A percentile compares a stretch with the other conserved stretches of the same genome.
phyloP scores from a whole-genome alignment of 2,888 invertebrate species.

The Dichetophora obliterata region DNA sequence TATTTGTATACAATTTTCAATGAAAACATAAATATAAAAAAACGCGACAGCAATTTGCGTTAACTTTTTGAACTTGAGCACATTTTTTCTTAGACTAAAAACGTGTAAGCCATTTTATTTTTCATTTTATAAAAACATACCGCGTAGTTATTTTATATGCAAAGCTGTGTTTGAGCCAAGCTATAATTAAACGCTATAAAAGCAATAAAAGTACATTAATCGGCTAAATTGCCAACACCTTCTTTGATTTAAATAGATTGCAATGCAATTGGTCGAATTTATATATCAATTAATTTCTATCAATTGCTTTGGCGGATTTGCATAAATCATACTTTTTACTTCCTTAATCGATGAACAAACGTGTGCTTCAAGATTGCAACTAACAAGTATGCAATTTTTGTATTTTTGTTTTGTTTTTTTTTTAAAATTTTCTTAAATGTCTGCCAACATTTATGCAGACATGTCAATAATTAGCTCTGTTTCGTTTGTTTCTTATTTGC shows the following conservation, averaged over 20 bases:
- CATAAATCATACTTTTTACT: not conserved
- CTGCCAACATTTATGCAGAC: slow-evolving; percentile 3
- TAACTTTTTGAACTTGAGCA: too few species aligned
- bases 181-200: not conserved
- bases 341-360: not conserved
- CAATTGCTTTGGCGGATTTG: slow-evolving; percentile 10
- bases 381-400: not conserved
- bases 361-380: not conserved
- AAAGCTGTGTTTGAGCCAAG: too few species aligned
- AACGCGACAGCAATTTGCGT: too few species aligned
- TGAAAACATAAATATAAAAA: too few species aligned
- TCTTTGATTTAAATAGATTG: not conserved
- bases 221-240: slow-evolving; percentile 8
- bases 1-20: too few species aligned
- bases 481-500: not conserved
- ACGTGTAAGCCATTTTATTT: too few species aligned
- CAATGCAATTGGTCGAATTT: slow-evolving; percentile 24
- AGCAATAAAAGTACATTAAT: not conserved
- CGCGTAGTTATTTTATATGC: too few species aligned
- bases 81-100: too few species aligned
- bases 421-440: not conserved
- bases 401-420: too few species aligned
- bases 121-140: too few species aligned
- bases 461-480: slow-evolving; percentile 11
- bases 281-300: slow-evolving; percentile 1